Conservation (phyloP, 1,140 invertebrate species). For the Philopotamus ludificatus region DNA sequence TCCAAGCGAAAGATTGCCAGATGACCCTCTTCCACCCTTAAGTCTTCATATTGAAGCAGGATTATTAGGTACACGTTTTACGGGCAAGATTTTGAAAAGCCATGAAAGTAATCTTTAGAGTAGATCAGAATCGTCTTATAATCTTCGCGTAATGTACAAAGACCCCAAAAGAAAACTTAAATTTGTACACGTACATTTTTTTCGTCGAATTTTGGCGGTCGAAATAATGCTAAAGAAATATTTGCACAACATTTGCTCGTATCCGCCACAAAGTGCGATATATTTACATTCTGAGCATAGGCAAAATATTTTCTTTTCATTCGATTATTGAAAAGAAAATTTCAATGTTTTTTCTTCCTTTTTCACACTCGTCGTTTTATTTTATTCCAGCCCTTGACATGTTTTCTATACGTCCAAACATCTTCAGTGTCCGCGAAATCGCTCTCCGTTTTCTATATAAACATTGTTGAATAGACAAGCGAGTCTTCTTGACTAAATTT, state of each 20-base stretch:
- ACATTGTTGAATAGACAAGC: not conserved
- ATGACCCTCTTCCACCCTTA: not conserved
- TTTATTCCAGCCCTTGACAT: not conserved
- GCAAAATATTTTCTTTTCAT: no score
- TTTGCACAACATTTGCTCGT: no score
- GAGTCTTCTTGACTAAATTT: constrained; percentile 7
- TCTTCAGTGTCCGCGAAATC: not conserved
- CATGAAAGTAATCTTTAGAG: not conserved
- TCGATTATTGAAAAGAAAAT: no score
- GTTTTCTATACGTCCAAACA: constrained; percentile 1
- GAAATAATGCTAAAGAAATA: no score
- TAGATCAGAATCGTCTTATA: no score
- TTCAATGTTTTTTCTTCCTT: not conserved
- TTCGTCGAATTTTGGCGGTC: no score
- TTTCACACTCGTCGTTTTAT: not conserved
- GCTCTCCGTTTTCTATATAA: not conserved
- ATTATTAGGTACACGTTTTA: not conserved
- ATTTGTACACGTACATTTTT: no score
- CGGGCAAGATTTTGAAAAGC: not conserved
- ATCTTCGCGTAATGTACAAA: no score
- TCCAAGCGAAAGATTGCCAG: not conserved
- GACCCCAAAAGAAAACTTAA: no score
- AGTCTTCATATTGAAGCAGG: not conserved
- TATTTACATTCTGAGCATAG: no score
- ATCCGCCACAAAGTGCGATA: no score